Percentiles rank a stretch among this genome's conserved stretches.
phyloP scores from a whole-genome alignment of 2,888 invertebrate species.

The Melanostoma scalare region DNA sequence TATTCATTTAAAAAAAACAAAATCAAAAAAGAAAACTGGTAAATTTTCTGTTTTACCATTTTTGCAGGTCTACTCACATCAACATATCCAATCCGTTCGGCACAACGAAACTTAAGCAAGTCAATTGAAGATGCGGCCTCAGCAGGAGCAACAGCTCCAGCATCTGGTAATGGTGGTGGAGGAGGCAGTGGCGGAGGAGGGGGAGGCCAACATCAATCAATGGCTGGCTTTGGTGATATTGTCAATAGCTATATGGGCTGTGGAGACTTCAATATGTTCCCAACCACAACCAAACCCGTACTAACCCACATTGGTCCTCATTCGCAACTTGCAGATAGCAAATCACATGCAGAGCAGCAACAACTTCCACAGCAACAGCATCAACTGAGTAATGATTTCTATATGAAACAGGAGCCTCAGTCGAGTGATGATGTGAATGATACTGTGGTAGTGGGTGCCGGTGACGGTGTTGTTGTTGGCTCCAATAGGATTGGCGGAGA shows the following conservation, averaged over 20 bases:
- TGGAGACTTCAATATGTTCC: slow-evolving; percentile 76
- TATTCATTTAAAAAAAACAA: neutral
- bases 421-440: slow-evolving; percentile 44
- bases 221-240: slow-evolving; percentile 49
- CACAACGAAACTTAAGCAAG: slow-evolving; percentile 82
- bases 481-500: slow-evolving; percentile 34
- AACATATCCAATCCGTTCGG: slow-evolving; percentile 79
- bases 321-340: slow-evolving; percentile 70
- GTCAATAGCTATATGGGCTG: slow-evolving; percentile 63
- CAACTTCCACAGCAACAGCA: slow-evolving; percentile 69
- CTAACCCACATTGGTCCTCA: slow-evolving; percentile 76
- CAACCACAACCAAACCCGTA: slow-evolving; percentile 78
- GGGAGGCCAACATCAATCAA: slow-evolving; percentile 37
- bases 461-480: neutral
- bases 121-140: slow-evolving; percentile 80
- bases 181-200: slow-evolving; percentile 18
- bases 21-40: slow-evolving; percentile 27
- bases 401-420: slow-evolving; percentile 54
- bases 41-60: slow-evolving; percentile 25
- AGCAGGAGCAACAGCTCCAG: slow-evolving; percentile 8
- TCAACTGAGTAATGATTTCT: slow-evolving; percentile 64
- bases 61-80: slow-evolving; percentile 70
- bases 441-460: slow-evolving; percentile 31
- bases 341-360: slow-evolving; percentile 74
- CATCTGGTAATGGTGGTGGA: slow-evolving; percentile 47